Conservation (phyloP, 1,140 invertebrate species). For the Drosophila nikananu region DNA sequence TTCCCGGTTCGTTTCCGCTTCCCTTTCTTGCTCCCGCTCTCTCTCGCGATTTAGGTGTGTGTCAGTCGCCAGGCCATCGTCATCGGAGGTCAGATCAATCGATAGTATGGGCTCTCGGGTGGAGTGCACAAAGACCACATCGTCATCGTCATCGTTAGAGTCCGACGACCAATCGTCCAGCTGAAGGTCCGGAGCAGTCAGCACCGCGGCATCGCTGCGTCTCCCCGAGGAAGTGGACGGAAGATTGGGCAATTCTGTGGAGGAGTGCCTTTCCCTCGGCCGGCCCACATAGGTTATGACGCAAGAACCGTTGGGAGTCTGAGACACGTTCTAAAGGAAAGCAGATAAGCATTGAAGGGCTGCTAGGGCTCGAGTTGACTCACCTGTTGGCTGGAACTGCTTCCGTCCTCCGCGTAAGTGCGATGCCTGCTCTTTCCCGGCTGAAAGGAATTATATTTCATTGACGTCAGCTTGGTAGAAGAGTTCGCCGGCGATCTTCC, state of each 20-base stretch:
- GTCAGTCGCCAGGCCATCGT: slow-evolving; percentile 59
- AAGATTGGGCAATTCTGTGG: slow-evolving; percentile 36
- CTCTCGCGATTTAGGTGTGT: slow-evolving; percentile 9
- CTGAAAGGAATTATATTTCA: slow-evolving; percentile 64
- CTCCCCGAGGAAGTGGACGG: slow-evolving; percentile 64
- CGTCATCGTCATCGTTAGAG: slow-evolving; percentile 87
- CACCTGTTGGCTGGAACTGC: slow-evolving; percentile 19
- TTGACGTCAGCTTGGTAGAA: slow-evolving; percentile 43
- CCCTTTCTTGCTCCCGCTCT: neutral
- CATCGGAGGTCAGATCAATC: slow-evolving; percentile 80
- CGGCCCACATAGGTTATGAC: slow-evolving; percentile 76
- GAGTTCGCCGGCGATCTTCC: slow-evolving; percentile 5
- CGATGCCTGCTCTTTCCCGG: slow-evolving; percentile 63
- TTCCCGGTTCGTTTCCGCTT: neutral
- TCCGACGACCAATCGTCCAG: slow-evolving; percentile 91
- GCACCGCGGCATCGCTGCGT: slow-evolving; percentile 83
- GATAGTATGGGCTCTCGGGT: slow-evolving; percentile 80
- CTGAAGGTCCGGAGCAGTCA: slow-evolving; percentile 92
- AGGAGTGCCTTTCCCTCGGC: slow-evolving; percentile 49
- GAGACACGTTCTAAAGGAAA: neutral
- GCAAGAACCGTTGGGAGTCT: slow-evolving; percentile 52
- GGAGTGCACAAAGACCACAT: slow-evolving; percentile 85
- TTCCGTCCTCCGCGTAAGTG: slow-evolving; percentile 55
- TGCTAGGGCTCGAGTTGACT: neutral
- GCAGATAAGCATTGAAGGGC: too few species aligned